Evolutionary conservation across 2,888 invertebrate genomes (phyloP).

Genomic region (Xiphydria camelus): DNA sequence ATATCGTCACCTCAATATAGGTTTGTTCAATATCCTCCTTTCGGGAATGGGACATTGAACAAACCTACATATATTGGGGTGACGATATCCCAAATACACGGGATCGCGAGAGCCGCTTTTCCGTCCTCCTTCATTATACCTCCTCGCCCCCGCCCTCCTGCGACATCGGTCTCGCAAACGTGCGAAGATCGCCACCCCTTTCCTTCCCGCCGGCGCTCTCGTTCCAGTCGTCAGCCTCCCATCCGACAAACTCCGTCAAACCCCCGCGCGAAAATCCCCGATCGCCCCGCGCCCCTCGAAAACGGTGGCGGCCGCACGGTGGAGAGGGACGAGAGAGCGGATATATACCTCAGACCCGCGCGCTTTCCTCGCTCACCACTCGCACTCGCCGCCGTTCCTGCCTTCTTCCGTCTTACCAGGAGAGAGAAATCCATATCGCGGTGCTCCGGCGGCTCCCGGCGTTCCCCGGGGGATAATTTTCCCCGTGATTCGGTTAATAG

Average conservation of each 20-base stretch:
- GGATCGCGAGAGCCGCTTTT: no score
- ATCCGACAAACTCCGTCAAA: neutral
- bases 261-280: neutral
- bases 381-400: neutral
- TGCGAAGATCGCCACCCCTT: neutral
- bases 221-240: slow-evolving; percentile 2
- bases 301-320: neutral
- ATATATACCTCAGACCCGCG: slow-evolving; percentile 1
- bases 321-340: slow-evolving; percentile 1
- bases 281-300: neutral
- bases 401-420: neutral
- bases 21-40: no score
- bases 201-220: neutral
- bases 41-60: no score
- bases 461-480: neutral
- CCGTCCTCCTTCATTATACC: no score
- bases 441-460: neutral
- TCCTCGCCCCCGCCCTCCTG: neutral
- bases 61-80: no score
- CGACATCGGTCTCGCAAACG: neutral
- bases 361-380: neutral
- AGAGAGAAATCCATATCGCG: slow-evolving; percentile 4
- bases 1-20: no score
- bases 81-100: no score
- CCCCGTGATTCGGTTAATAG: neutral